A percentile compares a stretch with the other conserved stretches of the same genome.
Evolutionary conservation across 2,888 invertebrate species (phyloP).

Genomic region (Macrophya alboannulata): DNA sequence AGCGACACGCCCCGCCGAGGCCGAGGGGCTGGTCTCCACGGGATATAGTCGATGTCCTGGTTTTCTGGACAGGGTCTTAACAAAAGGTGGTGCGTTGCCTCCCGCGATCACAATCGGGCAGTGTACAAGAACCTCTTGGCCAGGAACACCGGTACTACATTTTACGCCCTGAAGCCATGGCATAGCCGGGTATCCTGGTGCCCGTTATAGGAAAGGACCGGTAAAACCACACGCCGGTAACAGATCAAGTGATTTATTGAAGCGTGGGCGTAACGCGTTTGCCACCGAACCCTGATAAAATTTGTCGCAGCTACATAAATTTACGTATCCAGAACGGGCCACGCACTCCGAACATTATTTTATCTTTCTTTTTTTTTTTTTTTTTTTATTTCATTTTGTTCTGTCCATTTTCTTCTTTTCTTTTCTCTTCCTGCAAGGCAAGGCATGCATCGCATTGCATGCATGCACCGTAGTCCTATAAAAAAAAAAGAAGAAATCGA

Average conservation of each 20-base stretch:
- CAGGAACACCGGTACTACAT: conserved; percentile 60
- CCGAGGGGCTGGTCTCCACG: conserved; percentile 39
- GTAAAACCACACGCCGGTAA: conserved; percentile 57
- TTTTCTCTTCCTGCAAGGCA: too few relatives aligned
- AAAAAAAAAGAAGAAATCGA: conserved; percentile 15
- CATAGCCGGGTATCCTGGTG: conserved; percentile 28
- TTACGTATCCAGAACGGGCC: conserved; percentile 63
- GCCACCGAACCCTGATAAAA: conserved; percentile 80
- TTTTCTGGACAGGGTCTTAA: conserved; percentile 7
- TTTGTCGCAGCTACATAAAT: conserved; percentile 79
- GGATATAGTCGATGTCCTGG: conserved; percentile 20
- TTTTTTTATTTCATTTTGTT: neutral
- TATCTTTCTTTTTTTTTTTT: neutral
- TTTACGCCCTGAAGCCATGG: conserved; percentile 58
- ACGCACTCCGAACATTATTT: neutral
- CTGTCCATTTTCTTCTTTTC: too few relatives aligned
- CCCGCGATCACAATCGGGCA: conserved; percentile 64
- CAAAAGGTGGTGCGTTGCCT: conserved; percentile 45
- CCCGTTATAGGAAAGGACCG: conserved; percentile 32
- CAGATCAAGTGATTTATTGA: conserved; percentile 75
- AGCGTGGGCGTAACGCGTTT: conserved; percentile 77
- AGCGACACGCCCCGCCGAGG: conserved; percentile 40
- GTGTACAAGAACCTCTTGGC: conserved; percentile 64
- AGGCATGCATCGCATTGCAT: too few relatives aligned
- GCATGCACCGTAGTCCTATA: neutral